Conservation (phyloP, 2,888 invertebrate genomes). For the Drosophila affinis region DNA sequence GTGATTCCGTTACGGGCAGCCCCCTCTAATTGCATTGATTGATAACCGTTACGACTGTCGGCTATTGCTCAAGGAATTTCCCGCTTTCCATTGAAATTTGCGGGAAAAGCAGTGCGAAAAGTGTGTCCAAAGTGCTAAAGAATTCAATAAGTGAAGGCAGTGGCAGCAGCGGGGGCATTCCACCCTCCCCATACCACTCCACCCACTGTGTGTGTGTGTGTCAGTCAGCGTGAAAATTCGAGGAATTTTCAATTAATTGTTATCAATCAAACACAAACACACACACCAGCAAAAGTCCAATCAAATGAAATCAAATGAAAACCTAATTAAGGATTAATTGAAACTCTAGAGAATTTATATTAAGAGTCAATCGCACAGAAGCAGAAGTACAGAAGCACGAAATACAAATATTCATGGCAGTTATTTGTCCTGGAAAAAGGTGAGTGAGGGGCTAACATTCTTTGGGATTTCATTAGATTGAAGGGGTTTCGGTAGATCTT, state of each 20-base stretch:
- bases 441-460: constrained; percentile 2
- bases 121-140: constrained; percentile 59
- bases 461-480: not conserved
- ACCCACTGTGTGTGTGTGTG: constrained; percentile 25
- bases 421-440: constrained; percentile 17
- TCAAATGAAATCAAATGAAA: constrained; percentile 15
- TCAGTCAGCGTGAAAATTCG: constrained; percentile 31
- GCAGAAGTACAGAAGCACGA: not conserved
- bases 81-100: constrained; percentile 25
- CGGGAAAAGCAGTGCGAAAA: constrained; percentile 21
- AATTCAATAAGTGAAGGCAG: constrained; percentile 33
- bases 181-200: constrained; percentile 13
- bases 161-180: constrained; percentile 20
- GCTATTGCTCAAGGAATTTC: constrained; percentile 9
- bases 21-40: constrained; percentile 60
- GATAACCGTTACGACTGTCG: constrained; percentile 36
- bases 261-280: constrained; percentile 14
- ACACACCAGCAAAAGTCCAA: not conserved
- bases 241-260: constrained; percentile 50
- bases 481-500: not conserved
- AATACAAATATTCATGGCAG: not conserved
- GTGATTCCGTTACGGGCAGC: not conserved
- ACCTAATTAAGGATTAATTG: constrained; percentile 54
- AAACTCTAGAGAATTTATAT: constrained; percentile 19
- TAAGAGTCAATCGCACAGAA: constrained; percentile 4